A percentile compares a stretch with the other conserved stretches of the same genome.
Evolutionary conservation across 2,888 invertebrate species (phyloP).

Genomic region (Drosophila tanythrix): DNA sequence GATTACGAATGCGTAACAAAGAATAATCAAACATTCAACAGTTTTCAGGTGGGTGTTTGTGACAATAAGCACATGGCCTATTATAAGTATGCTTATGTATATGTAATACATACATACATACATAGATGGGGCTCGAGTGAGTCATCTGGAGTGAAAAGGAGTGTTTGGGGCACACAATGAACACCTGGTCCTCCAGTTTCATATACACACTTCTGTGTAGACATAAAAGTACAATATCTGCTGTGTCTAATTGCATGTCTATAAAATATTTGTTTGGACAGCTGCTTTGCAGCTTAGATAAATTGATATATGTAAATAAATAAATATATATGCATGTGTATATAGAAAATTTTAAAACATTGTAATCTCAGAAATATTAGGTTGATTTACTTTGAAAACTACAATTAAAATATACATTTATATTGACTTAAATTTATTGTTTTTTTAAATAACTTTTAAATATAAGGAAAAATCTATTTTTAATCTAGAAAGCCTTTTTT

Average conservation of each 20-base stretch:
- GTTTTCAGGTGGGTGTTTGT: not conserved
- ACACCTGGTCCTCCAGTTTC: conserved; percentile 27
- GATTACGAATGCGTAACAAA: not conserved
- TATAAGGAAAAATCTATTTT: no score
- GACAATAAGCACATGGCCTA: not conserved
- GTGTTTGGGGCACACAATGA: conserved; percentile 6
- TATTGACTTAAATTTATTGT: not conserved
- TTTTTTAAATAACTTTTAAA: no score
- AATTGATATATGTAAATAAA: not conserved
- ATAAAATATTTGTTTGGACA: conserved; percentile 14
- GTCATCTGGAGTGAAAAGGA: conserved; percentile 21
- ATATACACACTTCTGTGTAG: not conserved
- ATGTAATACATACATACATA: not conserved
- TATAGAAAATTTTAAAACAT: not conserved
- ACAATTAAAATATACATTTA: not conserved
- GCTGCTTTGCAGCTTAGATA: conserved; percentile 10
- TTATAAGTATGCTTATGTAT: not conserved
- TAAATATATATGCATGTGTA: not conserved
- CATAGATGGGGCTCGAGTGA: not conserved
- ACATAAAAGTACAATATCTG: not conserved
- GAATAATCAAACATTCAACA: not conserved
- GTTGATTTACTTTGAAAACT: not conserved
- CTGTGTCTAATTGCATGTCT: not conserved
- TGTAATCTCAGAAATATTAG: not conserved
- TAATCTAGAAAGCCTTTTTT: no score